A percentile compares a stretch with the other conserved stretches of the same genome.
Evolutionary conservation across 2,113 vertebrate species (phyloP).

Genomic region (Pelecanoides urinatrix): DNA sequence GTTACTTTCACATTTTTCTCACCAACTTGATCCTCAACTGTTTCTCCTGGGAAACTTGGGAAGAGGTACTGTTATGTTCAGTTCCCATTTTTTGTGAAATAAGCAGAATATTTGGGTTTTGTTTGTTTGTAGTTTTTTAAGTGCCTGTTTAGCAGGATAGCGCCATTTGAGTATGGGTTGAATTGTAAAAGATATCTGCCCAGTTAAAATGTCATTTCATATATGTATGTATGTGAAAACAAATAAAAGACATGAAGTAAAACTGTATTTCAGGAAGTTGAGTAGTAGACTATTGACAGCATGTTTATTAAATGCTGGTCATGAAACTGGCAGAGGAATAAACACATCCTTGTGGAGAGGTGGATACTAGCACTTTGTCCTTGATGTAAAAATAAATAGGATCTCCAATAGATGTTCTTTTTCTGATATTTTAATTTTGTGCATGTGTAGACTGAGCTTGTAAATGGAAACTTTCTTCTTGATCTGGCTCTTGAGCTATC

Average conservation of each 20-base stretch:
- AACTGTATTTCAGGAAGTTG: neutral
- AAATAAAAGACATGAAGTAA: neutral
- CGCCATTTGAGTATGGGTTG: neutral
- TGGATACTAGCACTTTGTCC: neutral
- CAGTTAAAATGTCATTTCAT: neutral
- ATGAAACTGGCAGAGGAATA: neutral
- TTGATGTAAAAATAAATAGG: neutral
- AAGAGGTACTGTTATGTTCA: neutral
- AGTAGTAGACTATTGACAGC: neutral
- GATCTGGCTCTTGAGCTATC: neutral
- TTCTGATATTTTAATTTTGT: neutral
- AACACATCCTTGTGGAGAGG: neutral
- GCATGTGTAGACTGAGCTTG: neutral
- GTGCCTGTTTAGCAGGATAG: neutral
- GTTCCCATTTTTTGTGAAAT: neutral
- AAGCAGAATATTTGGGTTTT: neutral
- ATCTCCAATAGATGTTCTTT: neutral
- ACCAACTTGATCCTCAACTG: accelerated
- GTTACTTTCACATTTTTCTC: neutral
- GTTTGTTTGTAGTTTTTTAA: neutral
- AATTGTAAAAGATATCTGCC: neutral
- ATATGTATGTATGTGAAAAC: neutral
- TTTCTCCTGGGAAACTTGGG: neutral
- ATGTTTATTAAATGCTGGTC: neutral
- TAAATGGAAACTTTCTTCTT: neutral